Evolutionary conservation across 2,797 vertebrate species (phyloP).

Genomic region (Podarcis lilfordi): DNA sequence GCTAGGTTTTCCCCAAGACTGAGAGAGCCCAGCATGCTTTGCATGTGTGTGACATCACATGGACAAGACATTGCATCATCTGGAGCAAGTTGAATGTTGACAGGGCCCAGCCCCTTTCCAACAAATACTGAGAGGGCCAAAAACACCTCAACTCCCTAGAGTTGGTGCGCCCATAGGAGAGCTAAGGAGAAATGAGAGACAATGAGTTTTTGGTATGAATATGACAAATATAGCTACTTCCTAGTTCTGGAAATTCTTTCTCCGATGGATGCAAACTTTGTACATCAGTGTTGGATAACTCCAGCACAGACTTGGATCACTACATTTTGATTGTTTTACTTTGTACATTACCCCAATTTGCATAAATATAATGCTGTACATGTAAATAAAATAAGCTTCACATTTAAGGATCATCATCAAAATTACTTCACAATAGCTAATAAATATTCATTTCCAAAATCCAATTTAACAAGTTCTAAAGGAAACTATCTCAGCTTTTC

Average conservation of each 20-base stretch:
- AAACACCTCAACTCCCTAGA: no score
- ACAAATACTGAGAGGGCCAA: no score
- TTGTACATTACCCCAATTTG: conserved; percentile 30
- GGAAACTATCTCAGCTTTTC: conserved; percentile 34
- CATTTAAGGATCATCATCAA: conserved; percentile 50
- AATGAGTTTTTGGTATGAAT: background rate
- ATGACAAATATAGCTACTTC: background rate
- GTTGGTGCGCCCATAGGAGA: no score
- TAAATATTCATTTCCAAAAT: conserved; percentile 65
- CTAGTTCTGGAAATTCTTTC: background rate
- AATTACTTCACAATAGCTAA: conserved; percentile 48
- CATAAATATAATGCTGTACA: conserved; percentile 51
- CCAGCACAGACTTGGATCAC: background rate
- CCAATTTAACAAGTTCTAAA: conserved; percentile 50
- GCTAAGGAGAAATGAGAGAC: background rate
- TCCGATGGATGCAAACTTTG: background rate
- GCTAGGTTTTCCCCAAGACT: no score
- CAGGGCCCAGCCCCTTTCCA: no score
- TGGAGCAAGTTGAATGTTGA: no score
- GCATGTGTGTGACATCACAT: no score
- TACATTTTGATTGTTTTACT: conserved; percentile 24
- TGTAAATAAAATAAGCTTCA: conserved; percentile 38
- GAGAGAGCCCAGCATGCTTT: no score
- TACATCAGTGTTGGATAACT: conserved; percentile 2
- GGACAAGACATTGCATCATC: no score